Conservation (phyloP, 2,113 vertebrate species). For the Amblyornis subalaris region DNA sequence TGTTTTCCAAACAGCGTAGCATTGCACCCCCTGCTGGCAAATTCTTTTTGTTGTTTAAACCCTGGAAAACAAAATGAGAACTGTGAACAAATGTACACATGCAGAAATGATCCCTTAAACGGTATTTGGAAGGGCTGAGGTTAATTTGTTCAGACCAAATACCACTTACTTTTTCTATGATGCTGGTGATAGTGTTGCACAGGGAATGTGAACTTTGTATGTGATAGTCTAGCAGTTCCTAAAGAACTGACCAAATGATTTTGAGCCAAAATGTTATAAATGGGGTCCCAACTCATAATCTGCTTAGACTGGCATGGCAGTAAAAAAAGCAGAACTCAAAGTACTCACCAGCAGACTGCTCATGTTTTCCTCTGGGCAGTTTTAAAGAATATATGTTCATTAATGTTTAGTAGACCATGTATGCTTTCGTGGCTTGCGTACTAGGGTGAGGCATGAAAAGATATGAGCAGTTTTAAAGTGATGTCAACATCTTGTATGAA, state of each 20-base stretch:
- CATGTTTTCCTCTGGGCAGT: background rate
- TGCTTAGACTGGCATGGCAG: background rate
- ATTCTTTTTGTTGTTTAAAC: slow-evolving; percentile 97
- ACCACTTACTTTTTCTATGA: background rate
- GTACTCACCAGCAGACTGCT: background rate
- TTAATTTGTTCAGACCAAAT: background rate
- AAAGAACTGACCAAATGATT: background rate
- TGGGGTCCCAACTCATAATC: background rate
- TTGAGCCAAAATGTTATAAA: background rate
- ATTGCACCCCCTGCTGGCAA: slow-evolving; percentile 95
- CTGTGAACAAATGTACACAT: background rate
- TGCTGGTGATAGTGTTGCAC: background rate
- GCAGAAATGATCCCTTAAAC: background rate
- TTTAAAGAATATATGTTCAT: background rate
- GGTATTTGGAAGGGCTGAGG: background rate
- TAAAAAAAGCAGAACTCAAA: background rate
- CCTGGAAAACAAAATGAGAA: slow-evolving; percentile 68
- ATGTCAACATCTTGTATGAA: background rate
- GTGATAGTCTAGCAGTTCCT: background rate
- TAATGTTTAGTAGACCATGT: background rate
- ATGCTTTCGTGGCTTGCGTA: background rate
- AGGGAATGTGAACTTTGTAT: background rate
- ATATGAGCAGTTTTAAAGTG: background rate
- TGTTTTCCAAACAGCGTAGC: slow-evolving; percentile 96
- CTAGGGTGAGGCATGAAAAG: background rate